Percentiles rank a stretch among this genome's conserved stretches.
These are phyloP conservation scores for Perca flavescens DNA, from an alignment of 2,113 vertebrate species.

Conservation along the genomic window DNA sequence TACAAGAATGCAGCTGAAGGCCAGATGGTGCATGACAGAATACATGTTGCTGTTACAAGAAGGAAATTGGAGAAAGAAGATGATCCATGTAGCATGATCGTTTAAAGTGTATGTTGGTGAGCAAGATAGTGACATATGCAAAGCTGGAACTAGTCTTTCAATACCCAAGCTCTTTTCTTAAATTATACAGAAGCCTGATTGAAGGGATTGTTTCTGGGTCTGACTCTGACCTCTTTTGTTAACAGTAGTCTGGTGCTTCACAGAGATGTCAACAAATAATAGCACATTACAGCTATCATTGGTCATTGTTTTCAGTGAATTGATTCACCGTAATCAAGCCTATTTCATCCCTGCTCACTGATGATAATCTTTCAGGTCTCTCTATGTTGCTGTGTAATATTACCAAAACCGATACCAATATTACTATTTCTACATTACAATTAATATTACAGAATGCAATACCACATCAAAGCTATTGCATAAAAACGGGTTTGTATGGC, in stretches of 20 bases:
- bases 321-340: background rate
- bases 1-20: slow-evolving; percentile 28
- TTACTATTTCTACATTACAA: slow-evolving; percentile 17
- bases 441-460: slow-evolving; percentile 36
- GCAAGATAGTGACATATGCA: background rate
- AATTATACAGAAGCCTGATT: background rate
- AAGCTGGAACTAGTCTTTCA: background rate
- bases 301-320: slow-evolving; percentile 2
- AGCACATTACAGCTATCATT: background rate
- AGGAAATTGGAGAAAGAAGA: slow-evolving; percentile 26
- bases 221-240: slow-evolving; percentile 3
- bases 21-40: slow-evolving; percentile 57
- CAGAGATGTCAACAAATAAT: background rate
- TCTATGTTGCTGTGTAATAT: slow-evolving; percentile 18
- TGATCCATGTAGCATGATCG: background rate
- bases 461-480: slow-evolving; percentile 53
- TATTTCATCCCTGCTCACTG: background rate
- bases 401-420: slow-evolving; percentile 15
- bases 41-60: slow-evolving; percentile 30
- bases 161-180: background rate
- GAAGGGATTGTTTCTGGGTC: slow-evolving; percentile 4
- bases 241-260: background rate
- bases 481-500: slow-evolving; percentile 50
- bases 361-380: slow-evolving; percentile 5
- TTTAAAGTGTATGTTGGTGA: background rate